Percentiles rank a stretch among this genome's conserved stretches.
phyloP scores from a whole-genome alignment of 2,113 vertebrate species.

The Pelusios castaneus region DNA sequence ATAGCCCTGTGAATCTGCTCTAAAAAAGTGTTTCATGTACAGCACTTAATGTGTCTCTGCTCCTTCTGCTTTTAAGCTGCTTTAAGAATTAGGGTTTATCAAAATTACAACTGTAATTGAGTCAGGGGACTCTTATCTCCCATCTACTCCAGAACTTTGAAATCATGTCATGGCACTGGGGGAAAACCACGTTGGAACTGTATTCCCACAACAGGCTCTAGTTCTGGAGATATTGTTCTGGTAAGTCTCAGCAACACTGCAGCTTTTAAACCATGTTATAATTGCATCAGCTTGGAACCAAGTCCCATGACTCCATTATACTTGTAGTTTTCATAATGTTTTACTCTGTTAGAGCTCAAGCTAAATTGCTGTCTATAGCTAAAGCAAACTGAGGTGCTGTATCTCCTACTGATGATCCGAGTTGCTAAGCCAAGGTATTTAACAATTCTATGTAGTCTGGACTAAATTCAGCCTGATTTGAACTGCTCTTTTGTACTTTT shows the following conservation, averaged over 20 bases:
- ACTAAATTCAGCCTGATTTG: constrained; percentile 15
- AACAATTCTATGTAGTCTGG: background rate
- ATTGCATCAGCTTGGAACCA: background rate
- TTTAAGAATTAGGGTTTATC: constrained; percentile 20
- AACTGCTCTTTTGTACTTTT: constrained; percentile 25
- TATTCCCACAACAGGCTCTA: background rate
- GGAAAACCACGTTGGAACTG: background rate
- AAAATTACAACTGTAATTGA: constrained; percentile 18
- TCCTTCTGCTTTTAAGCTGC: constrained; percentile 43
- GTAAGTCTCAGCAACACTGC: rapidly evolving
- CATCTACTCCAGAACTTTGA: background rate
- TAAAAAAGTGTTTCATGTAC: constrained; percentile 6
- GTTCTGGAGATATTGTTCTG: background rate
- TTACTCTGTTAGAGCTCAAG: background rate
- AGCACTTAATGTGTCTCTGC: background rate
- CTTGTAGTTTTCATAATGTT: background rate
- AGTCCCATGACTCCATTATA: background rate
- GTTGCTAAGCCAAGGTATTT: background rate
- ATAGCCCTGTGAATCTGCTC: background rate
- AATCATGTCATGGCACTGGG: no score
- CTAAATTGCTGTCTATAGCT: background rate
- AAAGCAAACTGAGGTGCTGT: background rate
- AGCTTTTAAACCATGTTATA: background rate
- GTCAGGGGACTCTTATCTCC: background rate
- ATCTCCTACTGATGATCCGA: background rate